Conservation (phyloP, 2,888 invertebrate species). For the Seira ritae region DNA sequence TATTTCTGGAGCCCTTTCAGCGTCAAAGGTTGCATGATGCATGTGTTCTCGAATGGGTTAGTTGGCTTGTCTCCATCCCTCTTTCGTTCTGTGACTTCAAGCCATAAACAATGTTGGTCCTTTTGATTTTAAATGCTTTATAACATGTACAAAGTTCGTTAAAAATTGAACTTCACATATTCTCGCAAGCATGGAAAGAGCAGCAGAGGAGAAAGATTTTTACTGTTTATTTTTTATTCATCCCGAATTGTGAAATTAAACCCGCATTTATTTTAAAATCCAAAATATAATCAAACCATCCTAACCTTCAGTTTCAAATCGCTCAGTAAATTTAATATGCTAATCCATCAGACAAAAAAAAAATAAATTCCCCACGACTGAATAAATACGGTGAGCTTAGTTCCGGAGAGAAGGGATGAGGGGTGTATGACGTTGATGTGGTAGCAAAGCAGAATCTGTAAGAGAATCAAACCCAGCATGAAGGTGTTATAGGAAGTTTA, state of each 20-base stretch:
- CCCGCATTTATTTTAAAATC: background rate
- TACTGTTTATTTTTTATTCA: background rate
- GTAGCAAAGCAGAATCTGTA: background rate
- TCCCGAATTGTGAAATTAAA: background rate
- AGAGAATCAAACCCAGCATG: constrained; percentile 30
- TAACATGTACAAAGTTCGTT: too few species aligned
- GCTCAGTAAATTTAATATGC: constrained; percentile 3
- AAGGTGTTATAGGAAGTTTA: constrained; percentile 52
- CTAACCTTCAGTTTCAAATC: too few species aligned
- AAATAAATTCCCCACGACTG: constrained; percentile 11
- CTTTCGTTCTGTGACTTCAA: background rate
- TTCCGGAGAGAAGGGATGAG: background rate
- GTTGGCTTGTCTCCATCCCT: background rate
- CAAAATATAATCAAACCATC: background rate
- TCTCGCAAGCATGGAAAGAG: too few species aligned
- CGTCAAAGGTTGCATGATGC: constrained; percentile 37
- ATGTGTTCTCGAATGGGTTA: constrained; percentile 6
- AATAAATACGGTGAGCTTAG: background rate
- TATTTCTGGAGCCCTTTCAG: constrained; percentile 40
- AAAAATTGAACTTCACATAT: too few species aligned
- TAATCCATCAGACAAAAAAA: background rate
- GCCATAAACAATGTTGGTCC: too few species aligned
- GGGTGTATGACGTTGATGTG: background rate
- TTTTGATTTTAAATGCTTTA: too few species aligned
- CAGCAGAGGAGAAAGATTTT: too few species aligned